Percentiles rank a stretch among this genome's conserved stretches.
phyloP scores from a whole-genome alignment of 2,113 vertebrate genomes.

The Chionodraco myersi region DNA sequence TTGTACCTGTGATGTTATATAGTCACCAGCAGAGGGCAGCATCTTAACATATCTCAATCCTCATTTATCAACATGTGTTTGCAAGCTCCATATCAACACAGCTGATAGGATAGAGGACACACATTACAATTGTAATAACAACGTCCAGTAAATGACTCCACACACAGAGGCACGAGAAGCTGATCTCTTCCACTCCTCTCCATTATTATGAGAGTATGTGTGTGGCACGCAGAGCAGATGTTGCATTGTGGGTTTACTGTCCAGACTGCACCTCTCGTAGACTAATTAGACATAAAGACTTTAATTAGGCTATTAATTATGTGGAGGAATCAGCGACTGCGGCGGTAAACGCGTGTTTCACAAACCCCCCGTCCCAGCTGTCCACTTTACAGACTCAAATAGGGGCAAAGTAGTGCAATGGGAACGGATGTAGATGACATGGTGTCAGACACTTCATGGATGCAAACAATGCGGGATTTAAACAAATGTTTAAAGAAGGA shows the following conservation, averaged over 20 bases:
- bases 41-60: not conserved
- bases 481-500: not conserved
- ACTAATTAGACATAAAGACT: constrained; percentile 62
- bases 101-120: constrained; percentile 1
- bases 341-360: constrained; percentile 17
- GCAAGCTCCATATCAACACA: not conserved
- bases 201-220: constrained; percentile 3
- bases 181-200: constrained; percentile 3
- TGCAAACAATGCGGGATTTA: not conserved
- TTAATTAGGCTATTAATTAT: constrained; percentile 72
- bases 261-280: constrained; percentile 46
- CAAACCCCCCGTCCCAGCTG: constrained; percentile 11
- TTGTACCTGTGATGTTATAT: constrained; percentile 8
- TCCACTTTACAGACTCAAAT: constrained; percentile 16
- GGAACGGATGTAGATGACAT: not conserved
- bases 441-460: no score
- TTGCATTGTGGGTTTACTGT: constrained; percentile 14
- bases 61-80: not conserved
- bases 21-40: constrained; percentile 54
- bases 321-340: constrained; percentile 34
- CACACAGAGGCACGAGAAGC: not conserved
- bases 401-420: constrained; percentile 2
- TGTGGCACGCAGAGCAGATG: constrained; percentile 29
- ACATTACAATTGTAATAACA: not conserved
- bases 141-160: not conserved